Conservation (phyloP, 1,140 invertebrate genomes). For the Potamilus streckersoni region DNA sequence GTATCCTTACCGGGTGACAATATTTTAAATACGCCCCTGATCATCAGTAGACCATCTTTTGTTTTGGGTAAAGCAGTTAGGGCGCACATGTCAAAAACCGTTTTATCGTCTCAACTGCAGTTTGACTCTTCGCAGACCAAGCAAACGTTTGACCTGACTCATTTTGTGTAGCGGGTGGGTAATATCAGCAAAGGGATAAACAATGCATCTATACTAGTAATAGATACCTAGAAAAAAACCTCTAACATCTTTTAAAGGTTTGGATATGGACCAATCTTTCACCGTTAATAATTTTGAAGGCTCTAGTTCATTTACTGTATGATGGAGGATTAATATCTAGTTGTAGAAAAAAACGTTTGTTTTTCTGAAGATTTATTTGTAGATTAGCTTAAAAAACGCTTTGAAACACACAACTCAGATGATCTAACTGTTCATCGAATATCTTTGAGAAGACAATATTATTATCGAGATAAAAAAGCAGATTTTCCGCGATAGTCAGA, state of each 20-base stretch:
- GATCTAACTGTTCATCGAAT: conserved; percentile 65
- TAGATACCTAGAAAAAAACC: too few species aligned
- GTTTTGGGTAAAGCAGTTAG: too few species aligned
- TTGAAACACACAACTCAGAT: conserved; percentile 60
- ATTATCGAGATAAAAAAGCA: conserved; percentile 69
- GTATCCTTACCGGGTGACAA: too few species aligned
- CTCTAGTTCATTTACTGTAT: neutral
- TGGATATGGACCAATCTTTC: neutral
- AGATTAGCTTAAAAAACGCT: conserved; percentile 42
- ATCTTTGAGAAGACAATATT: conserved; percentile 62
- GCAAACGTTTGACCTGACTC: too few species aligned
- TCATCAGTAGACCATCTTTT: too few species aligned
- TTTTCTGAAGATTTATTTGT: conserved; percentile 34
- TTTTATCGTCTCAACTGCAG: too few species aligned
- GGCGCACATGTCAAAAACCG: too few species aligned
- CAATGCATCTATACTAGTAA: too few species aligned
- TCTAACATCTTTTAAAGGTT: neutral
- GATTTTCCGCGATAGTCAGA: neutral
- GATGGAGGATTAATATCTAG: conserved; percentile 1
- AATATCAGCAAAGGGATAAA: too few species aligned
- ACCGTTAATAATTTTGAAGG: conserved; percentile 1
- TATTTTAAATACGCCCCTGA: too few species aligned
- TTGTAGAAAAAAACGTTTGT: conserved; percentile 19
- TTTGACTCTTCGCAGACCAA: too few species aligned
- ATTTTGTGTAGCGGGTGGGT: too few species aligned